Base-by-base conservation (phyloP, 2,113 vertebrate genomes). In the Lathamus discolor region DNA sequence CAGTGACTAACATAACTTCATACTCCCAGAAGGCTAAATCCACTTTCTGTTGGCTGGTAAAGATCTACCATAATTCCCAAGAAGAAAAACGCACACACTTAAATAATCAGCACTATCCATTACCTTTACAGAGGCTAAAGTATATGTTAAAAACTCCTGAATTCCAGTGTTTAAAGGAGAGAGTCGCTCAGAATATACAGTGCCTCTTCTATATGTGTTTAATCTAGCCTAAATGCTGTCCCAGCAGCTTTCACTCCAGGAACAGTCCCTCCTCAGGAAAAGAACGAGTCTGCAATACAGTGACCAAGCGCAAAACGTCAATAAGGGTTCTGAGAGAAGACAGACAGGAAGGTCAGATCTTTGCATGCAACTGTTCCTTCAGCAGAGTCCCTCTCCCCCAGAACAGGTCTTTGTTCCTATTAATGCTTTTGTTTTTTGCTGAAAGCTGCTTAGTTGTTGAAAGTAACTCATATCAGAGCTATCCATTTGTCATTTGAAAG, bases 401-500 rank as follows among this genome's bases (percentile, higher is more conserved):
- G 43, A 49, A 23, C 17, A 44, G 2, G 6, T 7, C 66, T 68
- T 19, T 69, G 35, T 11, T 90, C 69, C 79, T 63, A 25, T 5
- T 11, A 18, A 74, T 33, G 64, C 55, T 83, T 96, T 78, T 92
- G 64, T 35, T 82, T 74, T 81, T n/a, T 55, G 28, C 52, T 44
- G 66, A 81, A 84, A 93, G 83, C 29, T 57, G 64, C 61, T 90
- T 75, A 84, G 74, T 55, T 91, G 83, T 57, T 44, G 24, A 92
- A 91, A 96, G 52, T 64, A 88, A 81, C 86, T 93, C 80, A 69
- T 88, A 88, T 52, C 89, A 89, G 91, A 89, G 81, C 74, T 44
- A 57, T 37, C 93, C 51, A 43, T 44, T 86, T 37, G 68, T 64
- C 64, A 63, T 80, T 88, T 77, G 90, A 74, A 87, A 85, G 66